Evolutionary conservation across 2,888 invertebrate species (phyloP), one percentile per base, ranked within the genome.

Genomic region (Agriopis marginaria): DNA sequence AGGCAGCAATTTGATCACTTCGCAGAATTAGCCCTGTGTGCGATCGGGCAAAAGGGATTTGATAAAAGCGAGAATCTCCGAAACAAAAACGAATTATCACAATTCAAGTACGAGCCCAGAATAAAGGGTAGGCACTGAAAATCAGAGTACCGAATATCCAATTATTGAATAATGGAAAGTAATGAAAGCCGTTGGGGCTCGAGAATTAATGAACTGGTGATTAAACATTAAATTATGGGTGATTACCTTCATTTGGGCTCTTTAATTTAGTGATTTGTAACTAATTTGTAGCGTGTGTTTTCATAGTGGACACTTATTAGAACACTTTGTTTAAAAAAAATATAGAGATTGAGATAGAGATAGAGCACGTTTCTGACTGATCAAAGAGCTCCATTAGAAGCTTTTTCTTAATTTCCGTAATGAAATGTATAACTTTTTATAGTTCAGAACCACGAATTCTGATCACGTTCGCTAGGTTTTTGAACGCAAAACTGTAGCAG

Each of bases 1-100:
- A 73, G 77, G 75, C 76, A 77, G 86, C 82, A 86, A 86, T 86
- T 84, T 83, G 82, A 86, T 82, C 83, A 83, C 80, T 82, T 79
- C 77, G 77, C 80, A 77, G 82, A 86, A 86, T 87, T 85, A 84
- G 80, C 82, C 82, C 84, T 82, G 71, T 70, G 78, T 82, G 84
- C 81, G 82, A 80, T 82, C 79, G 72, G 77, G 70, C 54, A 73
- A 79, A 83, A 81, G 39, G 64, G 56, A 60, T 66, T 70, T 63
- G 63, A 70, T 70, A 71, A 73, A 71, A 68, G 63, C 53, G 40
- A 63, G 32, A 63, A 17, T 17, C 54, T 42, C 62, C 45, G 49
- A 69, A 72, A 75, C 68, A 71, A 69, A 72, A 74, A 68, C 58
- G 67, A 72, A 73, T 76, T 74, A 72, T 68, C 32, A 66, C 65